Evolutionary conservation across 2,797 vertebrate genomes (phyloP).

Genomic region (Epinephelus awoara): DNA sequence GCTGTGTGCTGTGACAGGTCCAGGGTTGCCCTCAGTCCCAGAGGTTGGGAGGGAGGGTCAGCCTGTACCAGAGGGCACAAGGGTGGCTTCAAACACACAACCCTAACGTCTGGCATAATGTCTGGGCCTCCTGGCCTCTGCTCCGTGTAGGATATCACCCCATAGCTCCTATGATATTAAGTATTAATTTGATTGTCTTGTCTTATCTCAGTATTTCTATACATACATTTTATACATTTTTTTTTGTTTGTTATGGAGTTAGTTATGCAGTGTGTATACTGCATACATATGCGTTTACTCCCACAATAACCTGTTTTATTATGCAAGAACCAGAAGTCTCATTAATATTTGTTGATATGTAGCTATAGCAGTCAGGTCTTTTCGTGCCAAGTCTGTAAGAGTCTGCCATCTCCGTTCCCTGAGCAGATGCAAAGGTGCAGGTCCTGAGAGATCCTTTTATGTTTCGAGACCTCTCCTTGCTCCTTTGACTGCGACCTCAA

Average conservation of each 20-base stretch:
- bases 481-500: conserved; percentile 78
- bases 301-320: conserved; percentile 61
- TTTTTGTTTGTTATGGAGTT: conserved; percentile 37
- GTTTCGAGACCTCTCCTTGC: conserved; percentile 78
- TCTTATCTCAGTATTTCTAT: conserved; percentile 27
- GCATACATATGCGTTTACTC: conserved; percentile 42
- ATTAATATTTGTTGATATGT: conserved; percentile 80
- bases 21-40: conserved; percentile 78
- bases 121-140: conserved; percentile 70
- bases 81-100: conserved; percentile 75
- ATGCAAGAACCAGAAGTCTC: conserved; percentile 73
- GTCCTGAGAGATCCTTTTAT: conserved; percentile 81
- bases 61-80: conserved; percentile 63
- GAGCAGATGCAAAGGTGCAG: conserved; percentile 81
- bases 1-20: conserved; percentile 81
- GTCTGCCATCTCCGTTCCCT: conserved; percentile 61
- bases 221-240: conserved; percentile 12
- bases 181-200: conserved; percentile 30
- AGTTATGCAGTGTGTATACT: conserved; percentile 21
- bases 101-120: conserved; percentile 77
- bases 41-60: conserved; percentile 71
- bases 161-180: conserved; percentile 22
- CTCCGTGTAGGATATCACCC: conserved; percentile 33
- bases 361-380: conserved; percentile 76
- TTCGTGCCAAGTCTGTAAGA: conserved; percentile 75